phyloP scores from a whole-genome alignment of 2,113 vertebrate genomes.

The Puntigrus tetrazona region DNA sequence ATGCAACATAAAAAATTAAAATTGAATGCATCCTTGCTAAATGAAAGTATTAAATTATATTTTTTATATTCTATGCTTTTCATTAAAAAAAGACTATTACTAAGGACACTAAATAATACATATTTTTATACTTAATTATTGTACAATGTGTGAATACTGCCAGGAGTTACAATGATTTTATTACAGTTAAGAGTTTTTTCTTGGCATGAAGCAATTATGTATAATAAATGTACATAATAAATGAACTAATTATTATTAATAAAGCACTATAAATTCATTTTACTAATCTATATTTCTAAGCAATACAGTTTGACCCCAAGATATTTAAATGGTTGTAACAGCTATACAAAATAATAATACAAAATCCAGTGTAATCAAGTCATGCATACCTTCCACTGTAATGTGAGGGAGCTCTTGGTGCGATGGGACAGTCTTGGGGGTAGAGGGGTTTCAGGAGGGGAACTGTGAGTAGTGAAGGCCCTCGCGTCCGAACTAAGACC shows the following conservation, averaged over 20 bases:
- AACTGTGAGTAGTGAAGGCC: slow-evolving; percentile 86
- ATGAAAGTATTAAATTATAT: neutral
- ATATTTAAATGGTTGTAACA: neutral
- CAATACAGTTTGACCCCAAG: neutral
- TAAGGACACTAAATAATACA: neutral
- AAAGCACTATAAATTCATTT: no score
- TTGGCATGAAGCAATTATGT: no score
- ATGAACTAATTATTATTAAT: neutral
- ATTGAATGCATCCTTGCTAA: neutral
- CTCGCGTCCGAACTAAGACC: slow-evolving; percentile 82
- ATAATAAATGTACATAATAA: no score
- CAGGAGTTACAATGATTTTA: neutral
- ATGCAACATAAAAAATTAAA: no score
- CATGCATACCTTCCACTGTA: slow-evolving; percentile 85
- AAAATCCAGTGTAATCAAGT: neutral
- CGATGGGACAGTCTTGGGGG: slow-evolving; percentile 84
- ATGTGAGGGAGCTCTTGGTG: slow-evolving; percentile 84
- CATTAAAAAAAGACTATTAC: neutral
- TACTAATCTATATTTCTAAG: no score
- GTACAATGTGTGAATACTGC: no score
- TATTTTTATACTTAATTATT: no score
- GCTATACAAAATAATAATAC: neutral
- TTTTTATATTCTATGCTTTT: neutral
- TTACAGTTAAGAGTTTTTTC: neutral
- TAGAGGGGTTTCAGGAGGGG: slow-evolving; percentile 81